Conservation (phyloP, 2,888 invertebrate genomes). For the Synergus itoensis region DNA sequence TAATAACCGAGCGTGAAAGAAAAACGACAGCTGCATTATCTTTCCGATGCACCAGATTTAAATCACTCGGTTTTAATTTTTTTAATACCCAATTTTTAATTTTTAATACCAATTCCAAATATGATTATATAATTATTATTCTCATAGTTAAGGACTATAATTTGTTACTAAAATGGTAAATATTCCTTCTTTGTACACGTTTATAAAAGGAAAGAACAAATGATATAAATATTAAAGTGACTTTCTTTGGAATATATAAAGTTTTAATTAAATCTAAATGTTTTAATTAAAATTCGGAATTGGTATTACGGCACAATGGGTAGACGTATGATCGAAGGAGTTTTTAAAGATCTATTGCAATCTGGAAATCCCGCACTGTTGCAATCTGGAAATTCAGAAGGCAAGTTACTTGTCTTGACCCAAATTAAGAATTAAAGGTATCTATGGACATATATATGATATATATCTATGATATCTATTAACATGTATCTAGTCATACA, state of each 20-base stretch:
- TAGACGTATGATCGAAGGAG: not conserved
- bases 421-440: slow-evolving; percentile 42
- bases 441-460: too few relatives aligned
- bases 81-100: not conserved
- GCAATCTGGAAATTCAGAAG: slow-evolving; percentile 22
- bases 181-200: not conserved
- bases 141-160: too few relatives aligned
- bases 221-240: too few relatives aligned
- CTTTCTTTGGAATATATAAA: not conserved
- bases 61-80: not conserved
- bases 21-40: slow-evolving; percentile 7
- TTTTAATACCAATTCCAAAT: not conserved
- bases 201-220: not conserved
- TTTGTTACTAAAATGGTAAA: too few relatives aligned
- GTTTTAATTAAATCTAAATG: not conserved
- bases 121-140: not conserved
- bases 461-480: too few relatives aligned
- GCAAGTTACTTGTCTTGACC: slow-evolving; percentile 47
- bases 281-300: not conserved
- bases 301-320: not conserved
- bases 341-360: not conserved
- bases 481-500: not conserved
- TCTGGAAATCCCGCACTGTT: slow-evolving; percentile 21
- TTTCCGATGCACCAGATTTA: not conserved
- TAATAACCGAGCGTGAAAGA: slow-evolving; percentile 20